Conservation (phyloP, 1,140 invertebrate species). For the Zaprionus tsacasi region DNA sequence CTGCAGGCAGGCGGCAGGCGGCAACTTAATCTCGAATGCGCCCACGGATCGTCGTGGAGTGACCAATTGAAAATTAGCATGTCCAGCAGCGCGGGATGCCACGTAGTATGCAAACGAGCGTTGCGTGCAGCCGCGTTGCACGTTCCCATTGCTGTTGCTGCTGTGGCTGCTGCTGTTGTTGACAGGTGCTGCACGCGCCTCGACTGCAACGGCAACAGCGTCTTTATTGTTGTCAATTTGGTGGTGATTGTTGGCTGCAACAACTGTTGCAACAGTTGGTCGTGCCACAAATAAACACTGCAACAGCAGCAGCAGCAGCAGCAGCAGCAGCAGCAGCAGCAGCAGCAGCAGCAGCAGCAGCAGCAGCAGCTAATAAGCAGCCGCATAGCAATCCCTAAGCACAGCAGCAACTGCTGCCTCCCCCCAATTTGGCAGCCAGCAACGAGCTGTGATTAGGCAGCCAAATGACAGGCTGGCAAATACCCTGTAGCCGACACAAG, state of each 20-base stretch:
- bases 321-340: not conserved
- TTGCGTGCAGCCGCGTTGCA: conserved; percentile 33
- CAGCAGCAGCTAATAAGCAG: not conserved
- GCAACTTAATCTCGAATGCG: conserved; percentile 69
- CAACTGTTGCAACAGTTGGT: conserved; percentile 12
- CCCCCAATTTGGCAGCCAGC: not conserved
- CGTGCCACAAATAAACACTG: conserved; percentile 15
- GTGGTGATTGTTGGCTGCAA: conserved; percentile 60
- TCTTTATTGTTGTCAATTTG: conserved; percentile 76
- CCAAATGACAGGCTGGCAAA: not conserved
- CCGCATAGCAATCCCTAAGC: not conserved
- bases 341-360: not conserved
- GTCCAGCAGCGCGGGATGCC: conserved; percentile 51
- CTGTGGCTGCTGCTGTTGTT: conserved; percentile 23
- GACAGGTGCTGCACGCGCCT: conserved; percentile 62
- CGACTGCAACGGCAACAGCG: conserved; percentile 31
- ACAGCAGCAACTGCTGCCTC: not conserved
- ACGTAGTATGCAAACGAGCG: conserved; percentile 48
- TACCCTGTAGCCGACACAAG: not conserved
- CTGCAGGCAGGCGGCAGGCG: conserved; percentile 46
- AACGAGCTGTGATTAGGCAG: not conserved
- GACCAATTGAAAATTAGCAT: conserved; percentile 81
- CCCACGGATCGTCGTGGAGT: conserved; percentile 44
- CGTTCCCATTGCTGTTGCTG: conserved; percentile 4
- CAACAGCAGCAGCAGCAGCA: not conserved